Conservation (phyloP, 2,797 vertebrate species). For the Florisuga fusca region DNA sequence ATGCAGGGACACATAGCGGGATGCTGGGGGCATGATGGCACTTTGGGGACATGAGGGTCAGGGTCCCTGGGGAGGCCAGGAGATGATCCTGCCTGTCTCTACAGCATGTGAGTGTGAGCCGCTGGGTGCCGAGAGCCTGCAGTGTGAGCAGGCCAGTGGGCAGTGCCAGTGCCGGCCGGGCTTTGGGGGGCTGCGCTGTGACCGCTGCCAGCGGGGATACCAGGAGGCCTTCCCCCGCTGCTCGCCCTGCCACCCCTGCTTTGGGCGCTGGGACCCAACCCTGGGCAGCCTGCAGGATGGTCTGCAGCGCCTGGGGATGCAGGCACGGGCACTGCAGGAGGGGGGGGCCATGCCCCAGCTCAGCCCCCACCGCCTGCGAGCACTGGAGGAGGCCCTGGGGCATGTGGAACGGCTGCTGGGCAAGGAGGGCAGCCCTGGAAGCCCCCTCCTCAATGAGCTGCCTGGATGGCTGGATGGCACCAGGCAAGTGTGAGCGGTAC, state of each 20-base stretch:
- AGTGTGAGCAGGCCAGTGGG: slow-evolving; percentile 83
- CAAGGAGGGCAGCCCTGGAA: slow-evolving; percentile 21
- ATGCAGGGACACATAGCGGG: not conserved
- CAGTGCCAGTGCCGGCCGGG: slow-evolving; percentile 82
- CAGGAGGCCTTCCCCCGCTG: slow-evolving; percentile 85
- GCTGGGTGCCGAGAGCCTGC: slow-evolving; percentile 78
- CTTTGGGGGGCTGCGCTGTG: slow-evolving; percentile 78
- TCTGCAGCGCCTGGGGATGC: slow-evolving; percentile 73
- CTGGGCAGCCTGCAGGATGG: slow-evolving; percentile 76
- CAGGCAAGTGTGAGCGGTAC: slow-evolving; percentile 74
- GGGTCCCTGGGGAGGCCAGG: not conserved
- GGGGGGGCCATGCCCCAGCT: slow-evolving; percentile 45
- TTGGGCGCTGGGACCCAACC: slow-evolving; percentile 82
- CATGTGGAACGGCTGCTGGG: slow-evolving; percentile 76
- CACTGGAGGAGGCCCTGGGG: slow-evolving; percentile 80
- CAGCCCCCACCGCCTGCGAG: slow-evolving; percentile 70
- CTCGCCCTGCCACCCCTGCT: slow-evolving; percentile 86
- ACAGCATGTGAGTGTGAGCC: slow-evolving; percentile 87
- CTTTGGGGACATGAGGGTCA: not conserved
- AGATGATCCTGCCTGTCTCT: not conserved
- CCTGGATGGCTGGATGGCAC: slow-evolving; percentile 79
- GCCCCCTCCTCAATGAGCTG: slow-evolving; percentile 73
- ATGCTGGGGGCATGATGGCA: not conserved
- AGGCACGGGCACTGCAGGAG: slow-evolving; percentile 72
- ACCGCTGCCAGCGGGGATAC: slow-evolving; percentile 85